phyloP scores from a whole-genome alignment of 1,140 invertebrate genomes.

The Nephila pilipes region DNA sequence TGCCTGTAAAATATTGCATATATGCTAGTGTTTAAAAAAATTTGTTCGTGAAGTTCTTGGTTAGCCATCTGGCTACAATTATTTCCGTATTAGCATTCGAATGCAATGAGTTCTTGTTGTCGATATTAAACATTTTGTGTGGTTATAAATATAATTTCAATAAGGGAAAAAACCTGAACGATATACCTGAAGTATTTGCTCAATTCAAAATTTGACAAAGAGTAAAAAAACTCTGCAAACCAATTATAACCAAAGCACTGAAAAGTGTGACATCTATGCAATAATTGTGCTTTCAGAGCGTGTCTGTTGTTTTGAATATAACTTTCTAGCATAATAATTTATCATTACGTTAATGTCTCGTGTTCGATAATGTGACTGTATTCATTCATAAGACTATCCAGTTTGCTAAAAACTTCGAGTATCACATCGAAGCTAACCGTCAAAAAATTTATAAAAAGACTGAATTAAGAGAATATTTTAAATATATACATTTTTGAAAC shows the following conservation, averaged over 20 bases:
- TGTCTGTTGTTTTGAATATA: slow-evolving; percentile 6
- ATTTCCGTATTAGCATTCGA: slow-evolving; percentile 25
- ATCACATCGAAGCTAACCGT: neutral
- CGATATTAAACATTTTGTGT: slow-evolving; percentile 57
- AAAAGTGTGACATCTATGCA: slow-evolving; percentile 44
- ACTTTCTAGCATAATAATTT: neutral
- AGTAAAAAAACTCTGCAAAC: slow-evolving; percentile 62
- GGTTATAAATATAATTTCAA: slow-evolving; percentile 57
- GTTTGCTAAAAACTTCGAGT: neutral
- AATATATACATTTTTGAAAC: no score
- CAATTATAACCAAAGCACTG: neutral
- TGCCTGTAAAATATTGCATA: neutral
- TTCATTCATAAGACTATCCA: slow-evolving; percentile 23
- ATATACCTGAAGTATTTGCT: slow-evolving; percentile 74
- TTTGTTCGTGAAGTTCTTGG: neutral
- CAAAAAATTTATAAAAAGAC: no score
- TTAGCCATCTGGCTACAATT: slow-evolving; percentile 38
- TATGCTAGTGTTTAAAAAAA: neutral
- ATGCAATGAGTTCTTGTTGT: slow-evolving; percentile 63
- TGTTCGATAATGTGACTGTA: neutral
- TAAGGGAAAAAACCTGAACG: slow-evolving; percentile 11
- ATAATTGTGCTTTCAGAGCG: slow-evolving; percentile 50
- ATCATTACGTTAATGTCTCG: neutral
- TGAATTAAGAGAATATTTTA: no score
- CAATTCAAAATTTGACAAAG: slow-evolving; percentile 67